Conservation (phyloP, 2,113 vertebrate genomes). For the Hoplias malabaricus region DNA sequence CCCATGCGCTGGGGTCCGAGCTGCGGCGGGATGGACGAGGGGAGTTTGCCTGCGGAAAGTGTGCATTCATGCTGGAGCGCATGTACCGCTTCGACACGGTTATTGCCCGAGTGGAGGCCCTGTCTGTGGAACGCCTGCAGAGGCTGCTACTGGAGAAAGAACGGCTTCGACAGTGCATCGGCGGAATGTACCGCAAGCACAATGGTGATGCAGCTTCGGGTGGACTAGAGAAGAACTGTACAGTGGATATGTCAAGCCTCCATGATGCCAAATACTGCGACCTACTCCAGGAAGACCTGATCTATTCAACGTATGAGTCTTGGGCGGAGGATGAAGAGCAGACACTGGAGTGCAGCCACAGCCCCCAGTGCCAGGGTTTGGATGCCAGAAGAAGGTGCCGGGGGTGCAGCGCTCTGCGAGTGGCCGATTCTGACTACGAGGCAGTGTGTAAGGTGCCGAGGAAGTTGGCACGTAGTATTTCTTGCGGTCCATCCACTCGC, state of each 20-base stretch:
- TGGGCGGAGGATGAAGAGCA: conserved; percentile 85
- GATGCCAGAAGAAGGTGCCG: conserved; percentile 67
- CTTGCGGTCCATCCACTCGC: conserved; percentile 79
- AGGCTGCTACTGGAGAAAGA: conserved; percentile 90
- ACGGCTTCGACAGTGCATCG: conserved; percentile 86
- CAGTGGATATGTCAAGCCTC: conserved; percentile 80
- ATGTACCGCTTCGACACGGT: conserved; percentile 94
- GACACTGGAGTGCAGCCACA: conserved; percentile 60
- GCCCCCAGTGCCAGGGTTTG: conserved; percentile 58
- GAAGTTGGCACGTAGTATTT: conserved; percentile 83
- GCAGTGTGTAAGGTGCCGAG: conserved; percentile 91
- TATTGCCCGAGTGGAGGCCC: conserved; percentile 90
- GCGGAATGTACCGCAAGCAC: conserved; percentile 83
- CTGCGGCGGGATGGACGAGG: conserved; percentile 84
- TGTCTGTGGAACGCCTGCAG: conserved; percentile 91
- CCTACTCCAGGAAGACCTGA: conserved; percentile 88
- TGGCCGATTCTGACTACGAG: conserved; percentile 90
- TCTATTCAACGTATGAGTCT: conserved; percentile 90
- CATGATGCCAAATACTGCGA: conserved; percentile 82
- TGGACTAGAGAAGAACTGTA: conserved; percentile 58
- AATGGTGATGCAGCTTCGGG: conserved; percentile 68
- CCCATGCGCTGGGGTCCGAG: conserved; percentile 85
- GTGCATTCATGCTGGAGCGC: conserved; percentile 93
- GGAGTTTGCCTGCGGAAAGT: conserved; percentile 95
- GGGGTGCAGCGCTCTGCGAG: conserved; percentile 81